Percentiles rank a stretch among this genome's conserved stretches.
These are phyloP conservation scores for Chrysochloris asiatica DNA, from an alignment of 2,113 vertebrate species.

Conservation along the genomic window DNA sequence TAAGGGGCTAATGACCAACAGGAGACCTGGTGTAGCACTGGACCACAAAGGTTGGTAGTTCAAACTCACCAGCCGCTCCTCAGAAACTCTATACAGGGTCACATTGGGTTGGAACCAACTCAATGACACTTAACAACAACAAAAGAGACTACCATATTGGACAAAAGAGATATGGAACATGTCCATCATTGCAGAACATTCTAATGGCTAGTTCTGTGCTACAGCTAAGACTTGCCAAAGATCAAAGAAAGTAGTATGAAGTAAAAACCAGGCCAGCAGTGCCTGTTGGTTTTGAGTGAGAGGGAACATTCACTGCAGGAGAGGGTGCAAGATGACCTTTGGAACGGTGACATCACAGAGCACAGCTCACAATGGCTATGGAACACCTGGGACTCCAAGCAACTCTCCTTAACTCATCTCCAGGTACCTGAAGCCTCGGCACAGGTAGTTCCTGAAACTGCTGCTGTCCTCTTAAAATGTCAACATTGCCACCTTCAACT, in stretches of 20 bases:
- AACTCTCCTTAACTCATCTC: background rate
- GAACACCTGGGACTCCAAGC: background rate
- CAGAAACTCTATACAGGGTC: too few species aligned
- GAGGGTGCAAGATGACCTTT: conserved; percentile 21
- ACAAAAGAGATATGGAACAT: background rate
- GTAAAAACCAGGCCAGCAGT: too few species aligned
- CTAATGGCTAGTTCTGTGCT: too few species aligned
- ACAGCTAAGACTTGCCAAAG: too few species aligned
- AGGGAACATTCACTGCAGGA: background rate
- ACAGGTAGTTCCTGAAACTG: conserved; percentile 67
- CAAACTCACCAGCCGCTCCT: too few species aligned
- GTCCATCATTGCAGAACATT: background rate
- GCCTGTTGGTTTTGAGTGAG: conserved; percentile 13
- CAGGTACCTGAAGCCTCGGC: conserved; percentile 56
- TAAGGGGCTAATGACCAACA: background rate
- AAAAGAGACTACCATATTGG: too few species aligned
- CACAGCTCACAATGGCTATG: conserved; percentile 50
- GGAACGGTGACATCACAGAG: conserved; percentile 72
- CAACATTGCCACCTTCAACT: conserved; percentile 35
- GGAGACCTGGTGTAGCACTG: too few species aligned
- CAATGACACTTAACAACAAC: too few species aligned
- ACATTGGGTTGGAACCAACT: too few species aligned
- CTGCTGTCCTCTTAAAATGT: conserved; percentile 60
- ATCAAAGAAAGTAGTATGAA: background rate
- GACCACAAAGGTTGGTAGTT: too few species aligned